These are phyloP conservation scores for Altica lythri DNA, from an alignment of 2,888 invertebrate genomes.

Conservation along the genomic window DNA sequence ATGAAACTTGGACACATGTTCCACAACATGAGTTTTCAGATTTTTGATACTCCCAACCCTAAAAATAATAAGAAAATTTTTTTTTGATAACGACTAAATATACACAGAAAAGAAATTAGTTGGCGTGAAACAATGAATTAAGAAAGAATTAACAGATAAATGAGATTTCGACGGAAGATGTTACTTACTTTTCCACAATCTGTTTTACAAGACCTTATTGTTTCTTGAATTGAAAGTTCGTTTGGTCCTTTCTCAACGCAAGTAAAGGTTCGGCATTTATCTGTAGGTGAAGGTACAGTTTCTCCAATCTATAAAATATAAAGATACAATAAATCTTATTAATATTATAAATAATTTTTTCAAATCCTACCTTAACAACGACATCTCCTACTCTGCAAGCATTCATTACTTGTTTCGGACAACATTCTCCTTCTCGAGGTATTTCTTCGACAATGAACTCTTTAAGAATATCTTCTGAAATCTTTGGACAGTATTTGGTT, in stretches of 20 bases:
- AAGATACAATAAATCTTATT: not conserved
- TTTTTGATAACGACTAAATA: too few species aligned
- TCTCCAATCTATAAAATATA: slow-evolving; percentile 49
- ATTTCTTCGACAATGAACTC: slow-evolving; percentile 62
- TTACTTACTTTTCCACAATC: slow-evolving; percentile 55
- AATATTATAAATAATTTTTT: not conserved
- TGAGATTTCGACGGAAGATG: too few species aligned
- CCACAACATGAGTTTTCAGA: slow-evolving; percentile 65
- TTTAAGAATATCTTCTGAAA: slow-evolving; percentile 54
- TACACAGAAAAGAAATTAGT: too few species aligned
- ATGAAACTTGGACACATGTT: slow-evolving; percentile 65
- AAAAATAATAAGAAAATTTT: slow-evolving; percentile 34
- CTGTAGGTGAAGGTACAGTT: slow-evolving; percentile 52
- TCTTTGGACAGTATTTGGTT: slow-evolving; percentile 60
- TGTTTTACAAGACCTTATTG: slow-evolving; percentile 61
- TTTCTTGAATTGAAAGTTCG: slow-evolving; percentile 61
- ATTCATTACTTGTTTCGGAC: slow-evolving; percentile 59
- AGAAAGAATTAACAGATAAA: too few species aligned
- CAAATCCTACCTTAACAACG: slow-evolving; percentile 54
- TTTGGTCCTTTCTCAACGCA: slow-evolving; percentile 59
- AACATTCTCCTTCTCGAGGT: slow-evolving; percentile 62
- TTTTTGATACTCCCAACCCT: slow-evolving; percentile 66
- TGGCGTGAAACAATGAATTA: too few species aligned
- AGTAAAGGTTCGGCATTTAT: slow-evolving; percentile 63
- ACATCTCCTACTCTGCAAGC: slow-evolving; percentile 62